Evolutionary conservation across 2,797 vertebrate species (phyloP).

Genomic region (Acipenser ruthenus): DNA sequence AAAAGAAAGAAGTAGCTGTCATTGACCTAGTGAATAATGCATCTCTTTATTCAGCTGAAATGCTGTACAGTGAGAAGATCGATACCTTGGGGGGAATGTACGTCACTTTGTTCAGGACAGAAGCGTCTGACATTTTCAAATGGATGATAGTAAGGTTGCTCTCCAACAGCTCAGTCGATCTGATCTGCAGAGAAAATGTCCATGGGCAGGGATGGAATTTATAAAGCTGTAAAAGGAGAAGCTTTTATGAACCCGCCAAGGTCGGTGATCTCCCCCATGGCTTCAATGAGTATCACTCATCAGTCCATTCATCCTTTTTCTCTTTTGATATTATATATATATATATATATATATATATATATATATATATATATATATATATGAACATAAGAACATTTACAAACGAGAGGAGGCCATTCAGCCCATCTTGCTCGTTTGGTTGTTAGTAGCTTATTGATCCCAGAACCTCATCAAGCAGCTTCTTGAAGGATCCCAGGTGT

Average conservation of each 20-base stretch:
- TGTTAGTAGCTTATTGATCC: too few relatives aligned
- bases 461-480: too few relatives aligned
- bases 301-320: slow-evolving; percentile 5
- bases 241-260: neutral
- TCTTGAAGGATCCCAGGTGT: too few relatives aligned
- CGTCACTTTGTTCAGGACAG: slow-evolving; percentile 10
- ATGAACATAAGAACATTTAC: too few relatives aligned
- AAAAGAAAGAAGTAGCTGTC: too few relatives aligned
- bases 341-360: too few relatives aligned
- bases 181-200: slow-evolving; percentile 22
- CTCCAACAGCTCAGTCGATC: slow-evolving; percentile 21
- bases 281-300: neutral
- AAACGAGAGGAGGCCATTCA: too few relatives aligned
- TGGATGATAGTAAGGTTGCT: slow-evolving; percentile 6
- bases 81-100: slow-evolving; percentile 7
- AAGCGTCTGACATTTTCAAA: slow-evolving; percentile 29
- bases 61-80: neutral
- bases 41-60: neutral
- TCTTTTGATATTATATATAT: too few relatives aligned
- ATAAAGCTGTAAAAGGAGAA: neutral
- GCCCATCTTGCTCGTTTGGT: too few relatives aligned
- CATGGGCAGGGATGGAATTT: neutral
- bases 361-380: too few relatives aligned
- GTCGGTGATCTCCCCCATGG: neutral
- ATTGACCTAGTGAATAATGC: slow-evolving; percentile 9